Percentiles rank a stretch among this genome's conserved stretches.
Conservation (phyloP, 2,888 invertebrate genomes). For the Drepana falcataria region DNA sequence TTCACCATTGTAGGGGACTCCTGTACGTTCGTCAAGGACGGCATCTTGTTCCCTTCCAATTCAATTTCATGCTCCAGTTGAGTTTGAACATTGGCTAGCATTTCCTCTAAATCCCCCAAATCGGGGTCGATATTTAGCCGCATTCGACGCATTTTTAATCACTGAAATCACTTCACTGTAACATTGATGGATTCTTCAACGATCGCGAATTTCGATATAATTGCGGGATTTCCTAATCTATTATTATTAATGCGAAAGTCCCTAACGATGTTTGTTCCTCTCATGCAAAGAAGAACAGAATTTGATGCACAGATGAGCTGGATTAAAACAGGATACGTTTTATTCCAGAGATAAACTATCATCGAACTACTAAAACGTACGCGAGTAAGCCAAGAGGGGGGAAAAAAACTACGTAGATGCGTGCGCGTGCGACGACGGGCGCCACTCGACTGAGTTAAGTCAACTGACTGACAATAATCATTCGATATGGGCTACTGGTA, state of each 20-base stretch:
- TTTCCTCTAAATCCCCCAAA: slow-evolving; percentile 68
- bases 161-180: slow-evolving; percentile 4
- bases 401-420: slow-evolving; percentile 4
- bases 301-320: too few species aligned
- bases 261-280: too few species aligned
- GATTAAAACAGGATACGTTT: too few species aligned
- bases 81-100: slow-evolving; percentile 69
- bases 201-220: slow-evolving; percentile 15
- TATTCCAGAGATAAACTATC: too few species aligned
- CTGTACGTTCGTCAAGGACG: slow-evolving; percentile 53
- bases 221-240: slow-evolving; percentile 4
- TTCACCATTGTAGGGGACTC: slow-evolving; percentile 62
- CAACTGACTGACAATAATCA: slow-evolving; percentile 18
- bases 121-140: slow-evolving; percentile 65
- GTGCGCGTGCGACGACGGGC: slow-evolving; percentile 34
- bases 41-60: slow-evolving; percentile 54
- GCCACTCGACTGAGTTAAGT: slow-evolving; percentile 30
- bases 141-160: slow-evolving; percentile 48
- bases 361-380: too few species aligned
- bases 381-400: too few species aligned
- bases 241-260: too few species aligned
- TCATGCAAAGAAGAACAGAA: too few species aligned
- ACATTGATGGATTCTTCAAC: slow-evolving; percentile 11
- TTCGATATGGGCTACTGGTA: slow-evolving; percentile 17
- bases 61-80: slow-evolving; percentile 71